These are phyloP conservation scores for Pituophis catenifer DNA, from an alignment of 2,113 vertebrate genomes.

Conservation along the genomic window DNA sequence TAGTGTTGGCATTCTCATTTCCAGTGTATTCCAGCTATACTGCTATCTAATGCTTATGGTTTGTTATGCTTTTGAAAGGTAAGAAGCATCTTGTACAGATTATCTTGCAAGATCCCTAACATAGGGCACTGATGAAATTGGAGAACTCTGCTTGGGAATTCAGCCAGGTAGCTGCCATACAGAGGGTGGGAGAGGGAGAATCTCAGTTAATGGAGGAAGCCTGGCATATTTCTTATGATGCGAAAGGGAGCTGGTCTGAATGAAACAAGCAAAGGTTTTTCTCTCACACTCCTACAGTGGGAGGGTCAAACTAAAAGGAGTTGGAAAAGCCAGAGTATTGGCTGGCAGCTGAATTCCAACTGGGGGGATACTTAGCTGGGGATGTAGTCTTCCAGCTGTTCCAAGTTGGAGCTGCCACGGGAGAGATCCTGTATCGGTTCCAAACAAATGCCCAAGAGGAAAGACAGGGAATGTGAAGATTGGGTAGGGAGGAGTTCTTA, in stretches of 20 bases:
- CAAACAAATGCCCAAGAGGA: constrained; percentile 23
- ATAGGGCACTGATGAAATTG: not conserved
- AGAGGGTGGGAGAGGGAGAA: not conserved
- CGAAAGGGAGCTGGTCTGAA: constrained; percentile 1
- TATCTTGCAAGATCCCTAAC: not conserved
- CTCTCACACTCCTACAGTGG: not conserved
- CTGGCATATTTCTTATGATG: not conserved
- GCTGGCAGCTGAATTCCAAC: constrained; percentile 19
- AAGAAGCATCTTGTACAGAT: not conserved
- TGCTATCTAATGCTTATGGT: not conserved
- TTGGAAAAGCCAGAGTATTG: not conserved
- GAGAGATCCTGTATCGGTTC: constrained; percentile 11
- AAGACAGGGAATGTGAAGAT: not conserved
- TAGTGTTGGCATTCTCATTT: not conserved
- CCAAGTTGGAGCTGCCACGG: constrained; percentile 8
- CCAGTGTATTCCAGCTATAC: not conserved
- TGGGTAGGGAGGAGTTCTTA: not conserved
- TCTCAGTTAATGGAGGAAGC: not conserved
- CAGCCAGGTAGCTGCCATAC: not conserved
- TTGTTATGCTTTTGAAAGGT: not conserved
- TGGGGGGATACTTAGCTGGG: not conserved
- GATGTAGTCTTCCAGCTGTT: constrained; percentile 21
- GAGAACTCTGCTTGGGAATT: not conserved
- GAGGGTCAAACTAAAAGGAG: constrained; percentile 6
- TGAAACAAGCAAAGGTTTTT: not conserved